Conservation (phyloP, 2,113 vertebrate genomes). For the Euleptes europaea region DNA sequence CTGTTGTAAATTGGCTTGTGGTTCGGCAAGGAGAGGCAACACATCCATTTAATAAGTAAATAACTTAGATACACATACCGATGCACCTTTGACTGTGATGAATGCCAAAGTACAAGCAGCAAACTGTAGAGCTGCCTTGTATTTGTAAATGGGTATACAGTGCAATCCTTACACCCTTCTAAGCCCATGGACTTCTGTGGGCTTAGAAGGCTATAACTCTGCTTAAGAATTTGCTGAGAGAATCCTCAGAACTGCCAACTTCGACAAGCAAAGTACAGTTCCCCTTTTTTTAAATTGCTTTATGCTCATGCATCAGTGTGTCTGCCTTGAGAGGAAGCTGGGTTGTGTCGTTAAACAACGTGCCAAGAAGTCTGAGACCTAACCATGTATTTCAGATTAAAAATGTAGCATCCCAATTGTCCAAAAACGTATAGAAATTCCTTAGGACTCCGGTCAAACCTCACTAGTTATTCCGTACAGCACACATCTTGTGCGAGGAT, state of each 20-base stretch:
- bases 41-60: background rate
- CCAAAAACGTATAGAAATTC: background rate
- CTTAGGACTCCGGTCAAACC: background rate
- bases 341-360: conserved; percentile 24
- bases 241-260: background rate
- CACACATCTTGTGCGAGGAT: background rate
- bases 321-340: background rate
- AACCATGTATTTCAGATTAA: background rate
- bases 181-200: too few species aligned
- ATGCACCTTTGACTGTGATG: background rate
- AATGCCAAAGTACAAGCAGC: background rate
- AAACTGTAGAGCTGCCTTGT: background rate
- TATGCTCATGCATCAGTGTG: background rate
- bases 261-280: background rate
- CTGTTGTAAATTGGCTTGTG: background rate
- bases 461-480: background rate
- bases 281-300: background rate
- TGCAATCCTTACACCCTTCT: too few species aligned
- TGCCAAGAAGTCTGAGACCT: conserved; percentile 20
- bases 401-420: background rate
- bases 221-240: too few species aligned
- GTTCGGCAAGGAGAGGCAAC: background rate
- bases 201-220: too few species aligned
- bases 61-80: background rate
- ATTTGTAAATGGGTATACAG: background rate